Conservation (phyloP, 2,888 invertebrate species). For the Platycheirus rosarum region DNA sequence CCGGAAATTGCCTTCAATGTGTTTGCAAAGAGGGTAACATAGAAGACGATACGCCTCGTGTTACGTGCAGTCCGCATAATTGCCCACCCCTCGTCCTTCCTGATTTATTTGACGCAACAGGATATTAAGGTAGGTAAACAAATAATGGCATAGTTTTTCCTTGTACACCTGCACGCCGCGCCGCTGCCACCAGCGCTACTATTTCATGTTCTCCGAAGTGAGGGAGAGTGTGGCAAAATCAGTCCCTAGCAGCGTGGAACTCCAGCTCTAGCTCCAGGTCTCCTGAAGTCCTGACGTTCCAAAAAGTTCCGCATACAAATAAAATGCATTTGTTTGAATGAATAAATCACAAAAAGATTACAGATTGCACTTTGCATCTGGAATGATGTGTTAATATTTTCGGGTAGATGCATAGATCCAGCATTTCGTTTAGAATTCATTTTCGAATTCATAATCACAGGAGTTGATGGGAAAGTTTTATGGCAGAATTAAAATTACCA, state of each 20-base stretch:
- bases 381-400: slow-evolving; percentile 59
- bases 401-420: background rate
- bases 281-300: no score
- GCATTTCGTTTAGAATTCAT: slow-evolving; percentile 14
- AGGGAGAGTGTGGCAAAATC: no score
- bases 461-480: slow-evolving; percentile 2
- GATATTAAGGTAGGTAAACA: slow-evolving; percentile 79
- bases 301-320: slow-evolving; percentile 41
- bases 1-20: slow-evolving; percentile 88
- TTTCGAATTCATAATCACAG: slow-evolving; percentile 14
- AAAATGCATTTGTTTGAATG: slow-evolving; percentile 16
- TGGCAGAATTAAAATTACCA: slow-evolving; percentile 4
- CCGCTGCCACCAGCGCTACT: no score
- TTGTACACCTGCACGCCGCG: no score
- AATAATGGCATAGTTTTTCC: slow-evolving; percentile 45
- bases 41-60: slow-evolving; percentile 81
- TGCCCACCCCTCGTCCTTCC: slow-evolving; percentile 82
- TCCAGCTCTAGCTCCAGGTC: background rate
- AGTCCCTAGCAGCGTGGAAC: no score
- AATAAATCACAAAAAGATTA: slow-evolving; percentile 37
- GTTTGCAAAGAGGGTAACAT: slow-evolving; percentile 85
- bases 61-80: slow-evolving; percentile 83
- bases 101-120: slow-evolving; percentile 82
- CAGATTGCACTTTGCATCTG: slow-evolving; percentile 19
- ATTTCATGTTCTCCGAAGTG: no score